These are phyloP conservation scores for Vollenhovia emeryi DNA, from an alignment of 1,140 invertebrate genomes.

Conservation along the genomic window DNA sequence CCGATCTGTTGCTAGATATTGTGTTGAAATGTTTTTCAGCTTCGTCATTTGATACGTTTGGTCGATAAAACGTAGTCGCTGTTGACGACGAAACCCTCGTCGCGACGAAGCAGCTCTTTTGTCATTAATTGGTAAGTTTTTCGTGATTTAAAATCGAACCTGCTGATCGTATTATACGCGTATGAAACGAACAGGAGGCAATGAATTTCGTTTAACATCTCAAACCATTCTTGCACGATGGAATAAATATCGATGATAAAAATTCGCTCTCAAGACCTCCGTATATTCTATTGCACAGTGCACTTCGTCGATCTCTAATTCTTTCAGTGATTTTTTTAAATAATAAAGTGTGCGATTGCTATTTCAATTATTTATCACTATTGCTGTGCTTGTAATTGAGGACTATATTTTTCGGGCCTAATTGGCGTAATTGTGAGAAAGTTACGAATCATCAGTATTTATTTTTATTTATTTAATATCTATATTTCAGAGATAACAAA, in stretches of 20 bases:
- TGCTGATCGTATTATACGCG: background rate
- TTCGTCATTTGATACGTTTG: constrained; percentile 65
- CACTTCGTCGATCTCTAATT: background rate
- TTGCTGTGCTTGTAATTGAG: background rate
- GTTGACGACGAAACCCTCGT: constrained; percentile 65
- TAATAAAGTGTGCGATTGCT: background rate
- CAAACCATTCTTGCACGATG: background rate
- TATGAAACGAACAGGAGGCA: background rate
- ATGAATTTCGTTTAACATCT: background rate
- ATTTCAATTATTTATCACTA: background rate
- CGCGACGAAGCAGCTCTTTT: constrained; percentile 29
- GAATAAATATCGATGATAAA: background rate
- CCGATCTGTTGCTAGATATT: constrained; percentile 24
- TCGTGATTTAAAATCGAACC: constrained; percentile 40
- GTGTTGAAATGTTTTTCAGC: constrained; percentile 37
- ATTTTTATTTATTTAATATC: background rate
- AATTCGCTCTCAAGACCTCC: background rate
- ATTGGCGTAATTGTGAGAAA: background rate
- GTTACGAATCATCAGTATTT: background rate
- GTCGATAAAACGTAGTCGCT: constrained; percentile 71
- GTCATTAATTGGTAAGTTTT: constrained; percentile 66
- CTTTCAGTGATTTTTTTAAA: background rate
- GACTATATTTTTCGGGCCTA: background rate
- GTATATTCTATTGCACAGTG: background rate
- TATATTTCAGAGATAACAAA: background rate